These are phyloP conservation scores for Anhinga rufa DNA, from an alignment of 2,113 vertebrate genomes.

Conservation along the genomic window DNA sequence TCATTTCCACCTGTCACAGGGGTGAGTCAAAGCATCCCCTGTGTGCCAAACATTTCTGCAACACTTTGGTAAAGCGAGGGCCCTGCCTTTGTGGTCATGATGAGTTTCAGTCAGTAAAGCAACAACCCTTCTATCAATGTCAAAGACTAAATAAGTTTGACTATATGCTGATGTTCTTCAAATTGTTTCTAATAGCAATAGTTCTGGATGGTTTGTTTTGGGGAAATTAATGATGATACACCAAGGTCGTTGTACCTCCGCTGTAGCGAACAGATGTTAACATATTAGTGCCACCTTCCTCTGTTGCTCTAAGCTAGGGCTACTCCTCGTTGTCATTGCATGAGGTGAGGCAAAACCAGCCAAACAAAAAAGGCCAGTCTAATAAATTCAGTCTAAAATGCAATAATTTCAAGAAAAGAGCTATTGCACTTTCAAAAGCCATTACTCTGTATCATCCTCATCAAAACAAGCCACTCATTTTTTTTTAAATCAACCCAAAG, in stretches of 20 bases:
- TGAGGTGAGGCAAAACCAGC: not conserved
- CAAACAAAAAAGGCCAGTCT: not conserved
- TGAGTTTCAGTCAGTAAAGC: not conserved
- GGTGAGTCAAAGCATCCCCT: not conserved
- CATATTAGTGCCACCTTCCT: conserved; percentile 28
- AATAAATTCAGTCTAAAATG: not conserved
- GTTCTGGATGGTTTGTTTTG: conserved; percentile 63
- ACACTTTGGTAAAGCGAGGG: not conserved
- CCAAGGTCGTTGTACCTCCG: conserved; percentile 47
- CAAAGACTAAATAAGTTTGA: conserved; percentile 50
- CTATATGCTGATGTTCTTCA: conserved; percentile 51
- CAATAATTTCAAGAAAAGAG: not conserved
- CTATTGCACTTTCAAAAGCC: not conserved
- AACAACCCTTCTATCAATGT: conserved; percentile 41
- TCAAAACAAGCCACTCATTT: not conserved
- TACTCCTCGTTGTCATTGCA: not conserved
- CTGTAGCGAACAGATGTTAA: conserved; percentile 56
- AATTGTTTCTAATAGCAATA: conserved; percentile 43
- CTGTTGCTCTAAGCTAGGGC: not conserved
- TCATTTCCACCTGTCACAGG: not conserved
- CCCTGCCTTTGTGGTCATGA: rapidly evolving
- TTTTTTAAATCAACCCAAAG: not conserved
- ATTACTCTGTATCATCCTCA: not conserved
- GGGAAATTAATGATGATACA: conserved; percentile 64
- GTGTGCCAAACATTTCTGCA: rapidly evolving